phyloP scores from a whole-genome alignment of 2,888 invertebrate genomes.

The Dione juno region DNA sequence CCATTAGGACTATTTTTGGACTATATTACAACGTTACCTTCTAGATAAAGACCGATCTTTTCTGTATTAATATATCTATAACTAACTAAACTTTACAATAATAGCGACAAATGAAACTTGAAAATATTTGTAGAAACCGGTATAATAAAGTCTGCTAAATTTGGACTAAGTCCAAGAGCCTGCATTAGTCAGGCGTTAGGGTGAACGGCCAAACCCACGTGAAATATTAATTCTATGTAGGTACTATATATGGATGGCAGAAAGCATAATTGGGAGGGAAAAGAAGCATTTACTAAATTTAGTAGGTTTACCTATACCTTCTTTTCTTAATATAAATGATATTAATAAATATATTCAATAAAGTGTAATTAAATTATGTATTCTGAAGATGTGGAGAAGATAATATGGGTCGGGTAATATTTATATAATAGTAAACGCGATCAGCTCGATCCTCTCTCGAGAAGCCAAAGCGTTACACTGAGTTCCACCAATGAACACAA shows the following conservation, averaged over 20 bases:
- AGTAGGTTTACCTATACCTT: too few relatives aligned
- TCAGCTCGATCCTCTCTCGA: too few relatives aligned
- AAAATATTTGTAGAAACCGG: conserved; percentile 28
- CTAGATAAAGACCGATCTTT: neutral
- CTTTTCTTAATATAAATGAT: too few relatives aligned
- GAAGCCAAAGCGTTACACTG: too few relatives aligned
- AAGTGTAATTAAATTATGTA: too few relatives aligned
- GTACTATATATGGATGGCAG: conserved; percentile 42
- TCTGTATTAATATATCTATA: neutral
- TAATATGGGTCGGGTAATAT: too few relatives aligned
- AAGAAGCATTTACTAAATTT: neutral
- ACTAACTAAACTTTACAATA: neutral
- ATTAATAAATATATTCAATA: too few relatives aligned
- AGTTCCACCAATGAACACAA: too few relatives aligned
- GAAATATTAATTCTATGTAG: conserved; percentile 41
- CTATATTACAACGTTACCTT: too few relatives aligned
- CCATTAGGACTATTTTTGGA: too few relatives aligned
- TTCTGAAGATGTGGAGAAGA: too few relatives aligned
- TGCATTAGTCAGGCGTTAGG: conserved; percentile 65
- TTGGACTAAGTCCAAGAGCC: conserved; percentile 69
- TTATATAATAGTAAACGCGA: too few relatives aligned
- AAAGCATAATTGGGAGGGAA: conserved; percentile 9
- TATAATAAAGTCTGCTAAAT: conserved; percentile 49
- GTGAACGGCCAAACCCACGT: conserved; percentile 77
- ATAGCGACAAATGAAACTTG: neutral